These are phyloP conservation scores for Tupiocoris notatus DNA, from an alignment of 2,888 invertebrate species.

Conservation along the genomic window DNA sequence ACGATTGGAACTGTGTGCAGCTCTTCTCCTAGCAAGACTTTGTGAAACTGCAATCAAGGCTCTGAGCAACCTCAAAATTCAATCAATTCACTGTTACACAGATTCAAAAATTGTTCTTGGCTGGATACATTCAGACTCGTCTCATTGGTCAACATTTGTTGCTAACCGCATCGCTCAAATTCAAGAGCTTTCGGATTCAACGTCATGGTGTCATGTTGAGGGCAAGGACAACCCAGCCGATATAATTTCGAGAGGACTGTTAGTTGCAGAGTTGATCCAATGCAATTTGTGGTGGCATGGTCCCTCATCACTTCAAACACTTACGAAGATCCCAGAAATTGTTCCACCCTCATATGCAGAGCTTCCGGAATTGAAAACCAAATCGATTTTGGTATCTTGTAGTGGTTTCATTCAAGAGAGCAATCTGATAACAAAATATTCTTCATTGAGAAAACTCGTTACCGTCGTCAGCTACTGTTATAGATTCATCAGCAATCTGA, in stretches of 20 bases:
- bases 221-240: conserved; percentile 19
- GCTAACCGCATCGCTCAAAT: conserved; percentile 25
- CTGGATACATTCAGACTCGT: conserved; percentile 12
- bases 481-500: too few species aligned
- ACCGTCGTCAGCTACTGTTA: not conserved
- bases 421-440: not conserved
- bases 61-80: too few species aligned
- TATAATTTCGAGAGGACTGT: conserved; percentile 2
- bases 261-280: not conserved
- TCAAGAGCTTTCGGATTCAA: not conserved
- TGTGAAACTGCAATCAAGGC: too few species aligned
- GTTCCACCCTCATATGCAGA: not conserved
- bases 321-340: not conserved
- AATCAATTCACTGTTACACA: conserved; percentile 31
- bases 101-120: conserved; percentile 27
- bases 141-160: conserved; percentile 23
- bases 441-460: not conserved
- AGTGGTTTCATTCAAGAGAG: not conserved
- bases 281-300: conserved; percentile 22
- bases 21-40: too few species aligned
- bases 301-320: not conserved
- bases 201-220: conserved; percentile 6
- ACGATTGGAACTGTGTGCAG: conserved; percentile 26
- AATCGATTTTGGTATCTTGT: not conserved
- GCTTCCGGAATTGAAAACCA: not conserved